phyloP scores from a whole-genome alignment of 2,113 vertebrate genomes.

The Anhinga rufa region DNA sequence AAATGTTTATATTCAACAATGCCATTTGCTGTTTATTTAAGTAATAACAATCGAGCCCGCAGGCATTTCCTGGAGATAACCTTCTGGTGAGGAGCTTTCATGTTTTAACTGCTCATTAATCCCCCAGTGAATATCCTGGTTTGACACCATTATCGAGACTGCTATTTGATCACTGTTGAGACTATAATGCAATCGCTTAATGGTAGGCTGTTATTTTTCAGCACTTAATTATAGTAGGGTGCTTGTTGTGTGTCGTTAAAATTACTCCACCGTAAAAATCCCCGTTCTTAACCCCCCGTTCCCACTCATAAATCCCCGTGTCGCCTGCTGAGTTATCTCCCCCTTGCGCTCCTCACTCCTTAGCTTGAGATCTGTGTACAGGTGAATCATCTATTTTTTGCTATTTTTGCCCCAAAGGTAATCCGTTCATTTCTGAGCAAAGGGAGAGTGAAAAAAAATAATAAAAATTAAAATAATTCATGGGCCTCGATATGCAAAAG shows the following conservation, averaged over 20 bases:
- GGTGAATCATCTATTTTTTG: background rate
- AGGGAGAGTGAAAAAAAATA: background rate
- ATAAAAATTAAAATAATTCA: background rate
- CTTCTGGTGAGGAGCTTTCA: background rate
- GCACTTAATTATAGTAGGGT: background rate
- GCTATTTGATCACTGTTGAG: background rate
- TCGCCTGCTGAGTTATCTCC: background rate
- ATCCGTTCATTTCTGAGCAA: background rate
- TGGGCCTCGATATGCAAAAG: background rate
- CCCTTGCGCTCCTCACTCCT: background rate
- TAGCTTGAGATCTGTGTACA: background rate
- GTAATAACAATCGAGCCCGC: background rate
- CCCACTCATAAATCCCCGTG: background rate
- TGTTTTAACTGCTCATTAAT: background rate
- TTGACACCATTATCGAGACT: background rate
- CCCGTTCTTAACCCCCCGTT: background rate
- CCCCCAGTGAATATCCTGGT: background rate
- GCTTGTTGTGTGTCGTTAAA: background rate
- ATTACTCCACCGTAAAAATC: background rate
- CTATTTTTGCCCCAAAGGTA: background rate
- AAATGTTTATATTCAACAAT: background rate
- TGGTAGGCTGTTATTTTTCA: background rate
- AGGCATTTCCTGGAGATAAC: conserved; percentile 4
- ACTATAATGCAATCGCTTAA: background rate
- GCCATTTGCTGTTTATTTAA: background rate